phyloP scores from a whole-genome alignment of 1,140 invertebrate species.

The Acromyrmex heyeri region DNA sequence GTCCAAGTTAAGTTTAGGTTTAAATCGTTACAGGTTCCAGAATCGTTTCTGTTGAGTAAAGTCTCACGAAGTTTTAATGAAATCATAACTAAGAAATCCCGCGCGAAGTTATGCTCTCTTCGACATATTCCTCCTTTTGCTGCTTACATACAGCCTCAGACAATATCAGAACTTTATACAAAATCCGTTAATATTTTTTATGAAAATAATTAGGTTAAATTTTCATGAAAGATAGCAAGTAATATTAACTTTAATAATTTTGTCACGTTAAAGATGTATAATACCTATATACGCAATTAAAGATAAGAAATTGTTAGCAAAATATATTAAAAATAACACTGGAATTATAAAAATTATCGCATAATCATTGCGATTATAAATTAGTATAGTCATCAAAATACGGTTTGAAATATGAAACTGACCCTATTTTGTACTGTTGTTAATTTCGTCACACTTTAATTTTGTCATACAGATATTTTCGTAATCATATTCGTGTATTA shows the following conservation, averaged over 20 bases:
- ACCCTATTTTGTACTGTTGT: neutral
- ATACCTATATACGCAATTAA: neutral
- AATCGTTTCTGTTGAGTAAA: constrained; percentile 23
- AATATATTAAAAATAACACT: neutral
- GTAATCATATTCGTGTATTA: constrained; percentile 4
- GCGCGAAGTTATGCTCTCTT: constrained; percentile 29
- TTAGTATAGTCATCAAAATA: constrained; percentile 19
- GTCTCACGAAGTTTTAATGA: constrained; percentile 55
- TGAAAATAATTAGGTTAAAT: constrained; percentile 4
- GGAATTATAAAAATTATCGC: neutral
- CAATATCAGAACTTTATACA: constrained; percentile 27
- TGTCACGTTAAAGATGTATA: neutral
- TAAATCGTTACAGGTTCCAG: constrained; percentile 1
- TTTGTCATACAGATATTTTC: neutral
- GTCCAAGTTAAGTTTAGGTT: neutral
- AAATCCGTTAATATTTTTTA: neutral
- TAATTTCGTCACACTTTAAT: constrained; percentile 23
- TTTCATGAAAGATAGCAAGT: neutral
- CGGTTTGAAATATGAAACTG: neutral
- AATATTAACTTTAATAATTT: neutral
- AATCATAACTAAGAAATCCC: constrained; percentile 50
- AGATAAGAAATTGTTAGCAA: neutral
- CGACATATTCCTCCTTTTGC: constrained; percentile 18
- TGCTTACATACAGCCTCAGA: constrained; percentile 23
- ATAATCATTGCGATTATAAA: neutral